These are phyloP conservation scores for Hypomecis atomaria DNA, from an alignment of 2,888 invertebrate genomes.

Conservation along the genomic window DNA sequence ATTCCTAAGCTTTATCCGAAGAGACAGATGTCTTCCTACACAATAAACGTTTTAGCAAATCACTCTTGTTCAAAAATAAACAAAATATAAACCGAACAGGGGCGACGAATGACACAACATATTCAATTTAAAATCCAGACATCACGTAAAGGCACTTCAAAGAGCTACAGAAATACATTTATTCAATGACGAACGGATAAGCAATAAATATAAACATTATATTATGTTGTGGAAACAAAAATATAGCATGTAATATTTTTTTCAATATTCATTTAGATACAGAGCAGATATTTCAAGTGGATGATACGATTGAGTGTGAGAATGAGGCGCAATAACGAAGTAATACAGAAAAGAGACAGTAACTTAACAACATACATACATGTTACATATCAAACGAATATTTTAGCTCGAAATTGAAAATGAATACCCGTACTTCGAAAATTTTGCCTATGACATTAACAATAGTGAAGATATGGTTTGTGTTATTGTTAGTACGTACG, in stretches of 20 bases:
- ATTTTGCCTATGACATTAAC: too few species aligned
- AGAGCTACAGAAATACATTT: conserved; percentile 53
- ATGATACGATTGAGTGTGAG: conserved; percentile 42
- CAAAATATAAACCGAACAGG: conserved; percentile 44
- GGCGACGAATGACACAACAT: conserved; percentile 57
- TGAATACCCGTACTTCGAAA: too few species aligned
- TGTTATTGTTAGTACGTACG: too few species aligned
- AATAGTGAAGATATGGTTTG: too few species aligned
- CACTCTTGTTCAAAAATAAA: conserved; percentile 51
- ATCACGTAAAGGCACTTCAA: conserved; percentile 61
- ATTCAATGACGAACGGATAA: conserved; percentile 19
- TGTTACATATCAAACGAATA: too few species aligned
- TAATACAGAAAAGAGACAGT: conserved; percentile 15
- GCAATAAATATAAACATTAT: conserved; percentile 7
- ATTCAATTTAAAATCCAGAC: conserved; percentile 50
- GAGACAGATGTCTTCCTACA: conserved; percentile 41
- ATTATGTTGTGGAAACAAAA: conserved; percentile 11
- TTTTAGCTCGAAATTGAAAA: too few species aligned
- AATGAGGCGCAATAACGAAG: conserved; percentile 39
- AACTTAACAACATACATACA: neutral
- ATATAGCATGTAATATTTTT: conserved; percentile 19
- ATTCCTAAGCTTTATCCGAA: conserved; percentile 19
- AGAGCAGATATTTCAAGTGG: conserved; percentile 38
- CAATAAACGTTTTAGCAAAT: conserved; percentile 57
- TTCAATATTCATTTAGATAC: conserved; percentile 33